Conservation (phyloP, 2,888 invertebrate genomes). For the Tenthredo mesomela region DNA sequence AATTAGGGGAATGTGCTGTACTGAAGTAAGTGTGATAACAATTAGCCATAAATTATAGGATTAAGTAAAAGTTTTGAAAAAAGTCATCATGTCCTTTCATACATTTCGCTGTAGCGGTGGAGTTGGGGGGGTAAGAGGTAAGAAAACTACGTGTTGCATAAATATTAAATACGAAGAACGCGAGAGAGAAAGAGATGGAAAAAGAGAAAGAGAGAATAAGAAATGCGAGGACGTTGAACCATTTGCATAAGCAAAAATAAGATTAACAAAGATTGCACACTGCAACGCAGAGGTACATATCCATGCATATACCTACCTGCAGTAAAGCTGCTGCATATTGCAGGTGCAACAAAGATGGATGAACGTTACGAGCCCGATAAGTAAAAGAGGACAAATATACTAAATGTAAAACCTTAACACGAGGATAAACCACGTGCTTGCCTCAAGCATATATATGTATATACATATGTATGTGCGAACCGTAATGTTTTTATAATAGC, state of each 20-base stretch:
- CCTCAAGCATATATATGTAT: neutral
- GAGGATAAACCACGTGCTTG: constrained; percentile 29
- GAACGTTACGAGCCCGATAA: constrained; percentile 30
- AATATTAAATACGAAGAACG: constrained; percentile 42
- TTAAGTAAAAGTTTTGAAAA: constrained; percentile 46
- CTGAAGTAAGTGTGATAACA: constrained; percentile 51
- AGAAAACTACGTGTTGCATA: constrained; percentile 33
- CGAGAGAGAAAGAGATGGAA: neutral
- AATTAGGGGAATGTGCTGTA: constrained; percentile 10
- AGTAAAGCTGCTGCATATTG: neutral
- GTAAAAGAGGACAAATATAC: constrained; percentile 11
- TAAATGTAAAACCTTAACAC: neutral
- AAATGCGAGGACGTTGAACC: constrained; percentile 41
- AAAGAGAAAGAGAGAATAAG: neutral
- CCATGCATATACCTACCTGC: neutral
- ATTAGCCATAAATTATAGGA: constrained; percentile 55
- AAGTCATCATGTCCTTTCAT: neutral
- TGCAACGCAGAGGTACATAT: neutral
- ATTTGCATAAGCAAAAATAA: constrained; percentile 43
- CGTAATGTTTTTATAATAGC: constrained; percentile 43
- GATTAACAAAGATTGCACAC: constrained; percentile 36
- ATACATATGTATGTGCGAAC: neutral
- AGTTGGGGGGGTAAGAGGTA: neutral
- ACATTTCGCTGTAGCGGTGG: neutral
- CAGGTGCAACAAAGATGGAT: constrained; percentile 41